Conservation (phyloP, 2,113 vertebrate species). For the Ciconia boyciana region DNA sequence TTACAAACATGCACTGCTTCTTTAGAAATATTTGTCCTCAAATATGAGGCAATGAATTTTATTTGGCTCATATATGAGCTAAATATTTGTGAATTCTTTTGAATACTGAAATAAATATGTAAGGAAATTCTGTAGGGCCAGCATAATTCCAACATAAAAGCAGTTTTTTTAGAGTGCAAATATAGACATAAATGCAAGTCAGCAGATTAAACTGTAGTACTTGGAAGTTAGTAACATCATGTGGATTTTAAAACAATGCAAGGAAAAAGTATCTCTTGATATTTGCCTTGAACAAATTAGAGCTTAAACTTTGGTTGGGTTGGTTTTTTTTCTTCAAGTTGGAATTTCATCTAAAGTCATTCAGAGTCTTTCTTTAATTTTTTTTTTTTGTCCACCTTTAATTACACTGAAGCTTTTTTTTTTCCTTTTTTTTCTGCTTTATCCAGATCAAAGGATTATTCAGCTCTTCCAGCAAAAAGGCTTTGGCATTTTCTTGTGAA, state of each 20-base stretch:
- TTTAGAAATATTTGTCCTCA: not conserved
- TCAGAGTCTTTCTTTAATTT: not conserved
- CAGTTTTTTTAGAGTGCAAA: not conserved
- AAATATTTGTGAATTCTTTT: not conserved
- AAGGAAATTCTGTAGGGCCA: not conserved
- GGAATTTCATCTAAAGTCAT: not conserved
- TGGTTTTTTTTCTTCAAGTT: not conserved
- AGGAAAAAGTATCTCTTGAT: not conserved
- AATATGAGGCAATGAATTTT: not conserved
- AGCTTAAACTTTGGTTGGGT: not conserved
- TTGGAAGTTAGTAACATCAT: not conserved
- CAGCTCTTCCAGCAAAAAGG: constrained; percentile 90
- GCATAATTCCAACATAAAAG: not conserved
- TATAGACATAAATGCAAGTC: not conserved
- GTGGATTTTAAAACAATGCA: not conserved
- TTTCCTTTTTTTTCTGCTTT: constrained; percentile 48
- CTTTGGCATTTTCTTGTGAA: constrained; percentile 98
- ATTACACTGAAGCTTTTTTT: not conserved
- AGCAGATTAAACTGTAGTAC: not conserved
- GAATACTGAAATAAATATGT: not conserved
- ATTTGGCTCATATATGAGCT: not conserved
- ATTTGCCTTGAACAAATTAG: not conserved
- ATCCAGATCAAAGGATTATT: constrained; percentile 87
- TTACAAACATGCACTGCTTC: not conserved
- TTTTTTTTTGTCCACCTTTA: not conserved